Evolutionary conservation across 2,888 invertebrate species (phyloP).

Genomic region (Ctena decussata): DNA sequence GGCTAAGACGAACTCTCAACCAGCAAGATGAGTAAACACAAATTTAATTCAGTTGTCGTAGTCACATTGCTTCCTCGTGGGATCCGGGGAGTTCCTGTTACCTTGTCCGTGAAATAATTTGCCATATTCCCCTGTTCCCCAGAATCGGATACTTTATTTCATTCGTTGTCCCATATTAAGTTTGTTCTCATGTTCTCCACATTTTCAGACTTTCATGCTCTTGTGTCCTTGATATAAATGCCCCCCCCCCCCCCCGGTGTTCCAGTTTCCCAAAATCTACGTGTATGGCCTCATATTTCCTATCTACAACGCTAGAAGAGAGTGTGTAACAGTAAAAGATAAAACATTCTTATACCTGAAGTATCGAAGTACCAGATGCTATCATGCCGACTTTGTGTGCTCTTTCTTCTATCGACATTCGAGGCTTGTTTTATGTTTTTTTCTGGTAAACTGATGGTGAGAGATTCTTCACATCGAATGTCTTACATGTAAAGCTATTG

Average conservation of each 20-base stretch:
- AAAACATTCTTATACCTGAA: neutral
- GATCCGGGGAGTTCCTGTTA: neutral
- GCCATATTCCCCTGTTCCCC: neutral
- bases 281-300: neutral
- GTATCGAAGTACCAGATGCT: neutral
- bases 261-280: too few relatives aligned
- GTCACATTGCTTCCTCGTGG: neutral
- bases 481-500: neutral
- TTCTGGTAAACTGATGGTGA: neutral
- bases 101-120: neutral
- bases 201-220: neutral
- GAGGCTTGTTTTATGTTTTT: slow-evolving; percentile 24
- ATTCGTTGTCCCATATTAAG: neutral
- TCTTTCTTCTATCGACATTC: slow-evolving; percentile 26
- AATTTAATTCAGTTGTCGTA: neutral
- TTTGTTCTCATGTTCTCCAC: neutral
- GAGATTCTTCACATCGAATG: neutral
- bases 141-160: neutral
- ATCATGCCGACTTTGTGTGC: slow-evolving; percentile 22
- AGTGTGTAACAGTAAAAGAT: neutral
- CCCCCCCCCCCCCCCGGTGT: neutral
- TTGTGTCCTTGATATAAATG: neutral
- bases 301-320: neutral
- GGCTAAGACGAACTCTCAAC: too few relatives aligned
- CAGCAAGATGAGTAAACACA: neutral